Evolutionary conservation across 2,113 vertebrate genomes (phyloP).

Genomic region (Ictidomys tridecemlineatus): DNA sequence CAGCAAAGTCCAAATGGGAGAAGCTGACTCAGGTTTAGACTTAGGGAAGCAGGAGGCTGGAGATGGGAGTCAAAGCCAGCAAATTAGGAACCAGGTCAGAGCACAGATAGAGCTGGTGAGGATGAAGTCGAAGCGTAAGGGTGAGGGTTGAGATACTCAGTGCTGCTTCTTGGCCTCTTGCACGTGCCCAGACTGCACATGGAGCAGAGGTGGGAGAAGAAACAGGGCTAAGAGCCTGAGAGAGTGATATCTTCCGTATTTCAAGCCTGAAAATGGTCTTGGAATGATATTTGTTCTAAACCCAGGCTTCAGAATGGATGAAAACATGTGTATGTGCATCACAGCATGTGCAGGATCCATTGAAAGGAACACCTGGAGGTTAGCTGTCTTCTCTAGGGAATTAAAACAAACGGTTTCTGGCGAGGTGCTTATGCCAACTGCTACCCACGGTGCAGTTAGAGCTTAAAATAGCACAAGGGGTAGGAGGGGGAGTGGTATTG

Average conservation of each 20-base stretch:
- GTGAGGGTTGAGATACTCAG: not conserved
- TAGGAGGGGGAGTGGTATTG: not conserved
- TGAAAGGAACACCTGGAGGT: slow-evolving; percentile 49
- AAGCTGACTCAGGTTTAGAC: not conserved
- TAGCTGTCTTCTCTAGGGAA: slow-evolving; percentile 10
- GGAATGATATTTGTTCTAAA: not conserved
- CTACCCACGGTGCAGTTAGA: not conserved
- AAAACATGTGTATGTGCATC: not conserved
- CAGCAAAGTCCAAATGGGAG: not conserved
- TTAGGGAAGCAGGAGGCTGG: not conserved
- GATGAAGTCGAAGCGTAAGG: accelerated
- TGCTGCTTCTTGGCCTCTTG: not conserved
- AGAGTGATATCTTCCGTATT: not conserved
- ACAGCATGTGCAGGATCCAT: not conserved
- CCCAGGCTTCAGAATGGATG: not conserved
- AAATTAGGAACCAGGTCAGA: not conserved
- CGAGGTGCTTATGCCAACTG: slow-evolving; percentile 11
- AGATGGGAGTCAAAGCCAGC: not conserved
- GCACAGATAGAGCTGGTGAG: not conserved
- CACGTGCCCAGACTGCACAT: accelerated
- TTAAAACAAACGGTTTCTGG: slow-evolving; percentile 62
- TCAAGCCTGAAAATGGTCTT: not conserved
- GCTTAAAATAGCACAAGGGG: slow-evolving; percentile 29
- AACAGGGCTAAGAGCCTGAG: not conserved
- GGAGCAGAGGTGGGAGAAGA: not conserved